Base-by-base conservation (phyloP, 53 echinoderm and acorn worm genomes). In the Holothuria scabra region DNA sequence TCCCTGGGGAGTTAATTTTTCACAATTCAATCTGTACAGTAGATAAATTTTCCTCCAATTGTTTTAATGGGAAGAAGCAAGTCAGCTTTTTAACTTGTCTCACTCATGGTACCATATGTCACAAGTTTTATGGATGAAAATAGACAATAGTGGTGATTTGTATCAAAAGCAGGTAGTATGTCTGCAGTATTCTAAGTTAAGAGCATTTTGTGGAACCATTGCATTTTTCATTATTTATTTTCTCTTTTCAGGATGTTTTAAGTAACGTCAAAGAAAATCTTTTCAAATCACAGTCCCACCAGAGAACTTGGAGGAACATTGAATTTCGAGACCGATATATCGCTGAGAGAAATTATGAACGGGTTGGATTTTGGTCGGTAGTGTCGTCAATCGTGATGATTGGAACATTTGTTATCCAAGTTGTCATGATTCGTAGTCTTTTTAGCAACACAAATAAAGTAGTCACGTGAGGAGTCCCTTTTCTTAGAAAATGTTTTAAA, bases 311-410 rank as follows among this genome's bases (percentile, higher is more conserved):
- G 88, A 87, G 96, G 23, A 96, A 96, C 84, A 87, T 91, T 5
- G 96, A 96, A 84, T 96, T 96, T 84, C 90, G 96, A 0, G 96
- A 96, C 66, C 90, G 96, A 25, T 96, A 90, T 70, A 49, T 96
- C 38, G 87, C 74, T 1, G 96, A 96, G 67, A 89, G 96, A 12
- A 96, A 91, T 78, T 96, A 91, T 60, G 96, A 96, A 67, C 91
- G 96, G 3, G 91, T 96, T 18, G 85, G 86, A 9, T 96, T 96
- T 84, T 96, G 96, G 93, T 96, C 96, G 0, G 56, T 90, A 0
- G 44, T 81, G 41, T 91, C 91, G 26, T 87, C 91, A 5, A 65
- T 91, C 1, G 90, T 93, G 4, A 93, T 96, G 96, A 59, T 96
- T 24, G 60, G 70, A 5, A 96, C 96, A 1, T 82, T 90, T 28